These are phyloP conservation scores for Diogma glabrata DNA, from an alignment of 2,888 invertebrate species.

Conservation along the genomic window DNA sequence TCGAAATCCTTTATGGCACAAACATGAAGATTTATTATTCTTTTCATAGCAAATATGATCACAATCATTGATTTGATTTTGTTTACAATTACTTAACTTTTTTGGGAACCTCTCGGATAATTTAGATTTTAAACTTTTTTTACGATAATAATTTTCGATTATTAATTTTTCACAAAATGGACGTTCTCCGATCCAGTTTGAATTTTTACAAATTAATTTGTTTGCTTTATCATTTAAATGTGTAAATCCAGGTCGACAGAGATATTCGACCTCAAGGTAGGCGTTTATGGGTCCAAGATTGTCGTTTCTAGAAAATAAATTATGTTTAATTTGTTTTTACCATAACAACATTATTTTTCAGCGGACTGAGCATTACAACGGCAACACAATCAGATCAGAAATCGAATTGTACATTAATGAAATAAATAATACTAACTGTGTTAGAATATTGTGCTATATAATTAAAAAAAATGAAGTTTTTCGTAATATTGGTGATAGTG, in stretches of 20 bases:
- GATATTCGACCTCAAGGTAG: constrained; percentile 20
- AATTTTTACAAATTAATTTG: constrained; percentile 17
- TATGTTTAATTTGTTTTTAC: too few species aligned
- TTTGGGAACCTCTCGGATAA: too few species aligned
- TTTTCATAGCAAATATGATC: constrained; percentile 18
- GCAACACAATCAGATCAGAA: too few species aligned
- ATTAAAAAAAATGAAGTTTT: too few species aligned
- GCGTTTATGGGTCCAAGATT: constrained; percentile 15
- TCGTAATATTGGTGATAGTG: too few species aligned
- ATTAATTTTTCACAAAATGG: constrained; percentile 16
- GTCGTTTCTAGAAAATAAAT: too few species aligned
- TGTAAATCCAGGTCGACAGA: constrained; percentile 19
- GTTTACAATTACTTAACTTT: too few species aligned
- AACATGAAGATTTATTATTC: constrained; percentile 32
- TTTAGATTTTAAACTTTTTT: neutral
- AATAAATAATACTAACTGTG: too few species aligned
- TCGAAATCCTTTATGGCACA: constrained; percentile 38
- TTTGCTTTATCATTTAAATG: constrained; percentile 8
- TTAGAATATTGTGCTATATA: too few species aligned
- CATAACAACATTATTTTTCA: too few species aligned
- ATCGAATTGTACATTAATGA: too few species aligned
- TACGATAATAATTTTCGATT: neutral
- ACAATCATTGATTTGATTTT: constrained; percentile 14
- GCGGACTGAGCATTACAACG: too few species aligned
- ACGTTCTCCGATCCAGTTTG: constrained; percentile 18